phyloP scores from a whole-genome alignment of 2,797 vertebrate genomes.

The Sylvia borin region DNA sequence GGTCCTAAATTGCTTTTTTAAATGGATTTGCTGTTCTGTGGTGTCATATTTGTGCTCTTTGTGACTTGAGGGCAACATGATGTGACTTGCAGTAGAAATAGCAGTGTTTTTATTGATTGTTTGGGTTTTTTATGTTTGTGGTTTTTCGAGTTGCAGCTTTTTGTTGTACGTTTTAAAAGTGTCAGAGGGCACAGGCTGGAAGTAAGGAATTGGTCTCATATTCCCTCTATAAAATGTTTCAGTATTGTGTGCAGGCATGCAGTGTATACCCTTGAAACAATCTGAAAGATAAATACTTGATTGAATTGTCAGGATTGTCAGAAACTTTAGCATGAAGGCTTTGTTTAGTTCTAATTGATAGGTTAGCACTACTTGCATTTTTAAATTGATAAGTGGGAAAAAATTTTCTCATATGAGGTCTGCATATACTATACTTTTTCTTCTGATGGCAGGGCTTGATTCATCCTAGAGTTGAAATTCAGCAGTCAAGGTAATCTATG shows the following conservation, averaged over 20 bases:
- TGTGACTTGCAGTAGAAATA: not conserved
- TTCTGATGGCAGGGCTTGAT: not conserved
- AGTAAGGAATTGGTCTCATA: not conserved
- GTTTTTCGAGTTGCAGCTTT: not conserved
- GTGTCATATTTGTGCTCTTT: not conserved
- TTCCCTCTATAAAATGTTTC: not conserved
- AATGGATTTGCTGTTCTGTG: not conserved
- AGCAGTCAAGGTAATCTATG: accelerated
- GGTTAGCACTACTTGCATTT: not conserved
- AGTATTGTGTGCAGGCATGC: not conserved
- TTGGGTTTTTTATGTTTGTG: not conserved
- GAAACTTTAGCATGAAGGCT: not conserved
- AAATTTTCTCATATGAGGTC: not conserved
- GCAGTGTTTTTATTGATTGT: not conserved
- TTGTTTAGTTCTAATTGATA: not conserved
- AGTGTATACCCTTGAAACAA: not conserved
- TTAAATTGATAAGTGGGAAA: not conserved
- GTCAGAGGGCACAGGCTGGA: not conserved
- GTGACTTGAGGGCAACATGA: not conserved
- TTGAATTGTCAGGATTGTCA: not conserved
- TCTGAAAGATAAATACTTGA: not conserved
- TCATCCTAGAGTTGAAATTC: not conserved
- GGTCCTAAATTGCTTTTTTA: not conserved
- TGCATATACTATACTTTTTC: not conserved
- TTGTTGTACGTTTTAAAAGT: not conserved